Percentiles rank a stretch among this genome's conserved stretches.
Conservation (phyloP, 2,888 invertebrate genomes). For the Aproaerema taeniolella region DNA sequence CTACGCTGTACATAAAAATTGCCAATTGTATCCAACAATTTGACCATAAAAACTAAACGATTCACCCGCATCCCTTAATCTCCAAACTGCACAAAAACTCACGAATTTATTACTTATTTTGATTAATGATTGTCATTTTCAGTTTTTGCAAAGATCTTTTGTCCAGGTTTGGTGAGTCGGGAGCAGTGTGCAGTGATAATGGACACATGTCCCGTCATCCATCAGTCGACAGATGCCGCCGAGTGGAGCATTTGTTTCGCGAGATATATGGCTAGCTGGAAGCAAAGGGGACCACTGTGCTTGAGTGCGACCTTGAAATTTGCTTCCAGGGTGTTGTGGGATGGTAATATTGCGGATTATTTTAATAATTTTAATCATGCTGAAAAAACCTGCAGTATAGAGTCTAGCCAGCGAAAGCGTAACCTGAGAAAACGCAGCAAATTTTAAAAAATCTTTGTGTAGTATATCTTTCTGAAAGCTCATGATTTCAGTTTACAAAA, state of each 20-base stretch:
- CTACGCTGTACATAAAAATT: too few relatives aligned
- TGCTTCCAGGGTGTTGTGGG: too few relatives aligned
- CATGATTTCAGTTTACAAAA: too few relatives aligned
- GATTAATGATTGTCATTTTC: slow-evolving; percentile 58
- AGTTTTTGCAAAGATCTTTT: slow-evolving; percentile 44
- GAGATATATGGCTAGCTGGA: slow-evolving; percentile 43
- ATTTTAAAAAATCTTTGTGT: too few relatives aligned
- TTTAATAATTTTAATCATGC: too few relatives aligned
- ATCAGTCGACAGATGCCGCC: slow-evolving; percentile 60
- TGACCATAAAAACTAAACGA: slow-evolving; percentile 9
- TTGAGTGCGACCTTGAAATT: background rate
- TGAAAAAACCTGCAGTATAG: too few relatives aligned
- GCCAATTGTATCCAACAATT: background rate
- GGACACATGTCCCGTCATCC: slow-evolving; percentile 71
- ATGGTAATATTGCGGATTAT: too few relatives aligned
- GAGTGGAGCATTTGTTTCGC: slow-evolving; percentile 49
- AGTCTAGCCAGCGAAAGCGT: too few relatives aligned
- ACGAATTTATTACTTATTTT: slow-evolving; percentile 50
- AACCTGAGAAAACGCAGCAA: too few relatives aligned
- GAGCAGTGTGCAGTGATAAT: slow-evolving; percentile 51
- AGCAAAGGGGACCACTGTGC: slow-evolving; percentile 27
- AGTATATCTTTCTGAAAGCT: too few relatives aligned
- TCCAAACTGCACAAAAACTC: slow-evolving; percentile 27
- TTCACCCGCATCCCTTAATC: slow-evolving; percentile 3
- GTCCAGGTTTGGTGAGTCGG: slow-evolving; percentile 29